Evolutionary conservation across 1,140 invertebrate genomes (phyloP).

Genomic region (Heliconius melpomene): DNA sequence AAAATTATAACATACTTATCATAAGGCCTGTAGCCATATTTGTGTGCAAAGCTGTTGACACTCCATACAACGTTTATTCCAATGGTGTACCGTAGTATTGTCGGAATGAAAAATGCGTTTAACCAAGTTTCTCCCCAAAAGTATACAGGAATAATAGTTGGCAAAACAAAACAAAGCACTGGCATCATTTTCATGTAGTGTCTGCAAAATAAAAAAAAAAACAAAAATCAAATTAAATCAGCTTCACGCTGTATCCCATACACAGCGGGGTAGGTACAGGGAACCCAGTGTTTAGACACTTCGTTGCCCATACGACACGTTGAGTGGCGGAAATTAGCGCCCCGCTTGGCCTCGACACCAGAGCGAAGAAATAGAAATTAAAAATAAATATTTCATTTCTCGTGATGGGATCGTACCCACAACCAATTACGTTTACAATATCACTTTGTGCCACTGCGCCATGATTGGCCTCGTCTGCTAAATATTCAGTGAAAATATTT

Average conservation of each 20-base stretch:
- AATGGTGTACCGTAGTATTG: slow-evolving; percentile 85
- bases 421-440: too few relatives aligned
- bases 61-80: slow-evolving; percentile 88
- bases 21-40: slow-evolving; percentile 88
- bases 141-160: slow-evolving; percentile 86
- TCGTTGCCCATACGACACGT: too few relatives aligned
- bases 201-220: slow-evolving; percentile 73
- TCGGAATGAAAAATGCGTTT: slow-evolving; percentile 84
- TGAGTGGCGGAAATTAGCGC: too few relatives aligned
- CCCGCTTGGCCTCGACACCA: too few relatives aligned
- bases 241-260: too few relatives aligned
- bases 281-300: too few relatives aligned
- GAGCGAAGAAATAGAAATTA: slow-evolving; percentile 1
- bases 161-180: slow-evolving; percentile 87
- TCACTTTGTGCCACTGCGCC: too few relatives aligned
- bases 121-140: slow-evolving; percentile 85
- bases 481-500: not conserved
- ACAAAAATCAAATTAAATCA: too few relatives aligned
- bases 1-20: slow-evolving; percentile 81
- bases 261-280: too few relatives aligned
- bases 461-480: slow-evolving; percentile 72
- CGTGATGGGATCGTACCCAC: too few relatives aligned
- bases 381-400: not conserved
- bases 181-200: slow-evolving; percentile 88
- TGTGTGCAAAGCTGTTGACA: slow-evolving; percentile 89